Conservation (phyloP, 2,888 invertebrate genomes). For the Ptilodon capucinus region DNA sequence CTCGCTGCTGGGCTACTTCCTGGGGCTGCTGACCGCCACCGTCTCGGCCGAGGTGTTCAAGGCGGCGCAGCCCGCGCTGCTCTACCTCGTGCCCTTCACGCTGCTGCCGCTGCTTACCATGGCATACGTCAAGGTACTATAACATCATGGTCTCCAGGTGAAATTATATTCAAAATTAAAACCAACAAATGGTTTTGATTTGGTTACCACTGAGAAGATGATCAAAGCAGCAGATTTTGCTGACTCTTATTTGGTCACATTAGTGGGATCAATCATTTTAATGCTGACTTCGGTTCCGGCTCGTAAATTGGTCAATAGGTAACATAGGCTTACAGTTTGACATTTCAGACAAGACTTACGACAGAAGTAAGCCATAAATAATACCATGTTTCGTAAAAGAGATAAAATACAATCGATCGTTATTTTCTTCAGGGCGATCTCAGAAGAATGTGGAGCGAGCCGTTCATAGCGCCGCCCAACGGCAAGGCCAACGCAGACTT, state of each 20-base stretch:
- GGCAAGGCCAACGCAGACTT: slow-evolving; percentile 84
- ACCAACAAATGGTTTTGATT: no score
- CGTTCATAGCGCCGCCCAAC: slow-evolving; percentile 92
- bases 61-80: slow-evolving; percentile 98
- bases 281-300: no score
- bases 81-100: slow-evolving; percentile 98
- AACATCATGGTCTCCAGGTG: no score
- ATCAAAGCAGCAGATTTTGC: no score
- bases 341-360: no score
- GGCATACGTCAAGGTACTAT: slow-evolving; percentile 98
- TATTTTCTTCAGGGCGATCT: slow-evolving; percentile 91
- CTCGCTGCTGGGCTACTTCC: slow-evolving; percentile 98
- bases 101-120: slow-evolving; percentile 97
- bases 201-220: no score
- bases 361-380: no score
- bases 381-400: not conserved
- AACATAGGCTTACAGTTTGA: no score
- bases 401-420: not conserved
- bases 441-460: slow-evolving; percentile 98
- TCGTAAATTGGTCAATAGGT: no score
- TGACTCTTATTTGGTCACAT: no score
- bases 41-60: slow-evolving; percentile 99
- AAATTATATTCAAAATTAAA: no score
- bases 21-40: slow-evolving; percentile 97
- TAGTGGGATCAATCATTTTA: no score